Conservation (phyloP, 2,797 vertebrate genomes). For the Poecilia gillii region DNA sequence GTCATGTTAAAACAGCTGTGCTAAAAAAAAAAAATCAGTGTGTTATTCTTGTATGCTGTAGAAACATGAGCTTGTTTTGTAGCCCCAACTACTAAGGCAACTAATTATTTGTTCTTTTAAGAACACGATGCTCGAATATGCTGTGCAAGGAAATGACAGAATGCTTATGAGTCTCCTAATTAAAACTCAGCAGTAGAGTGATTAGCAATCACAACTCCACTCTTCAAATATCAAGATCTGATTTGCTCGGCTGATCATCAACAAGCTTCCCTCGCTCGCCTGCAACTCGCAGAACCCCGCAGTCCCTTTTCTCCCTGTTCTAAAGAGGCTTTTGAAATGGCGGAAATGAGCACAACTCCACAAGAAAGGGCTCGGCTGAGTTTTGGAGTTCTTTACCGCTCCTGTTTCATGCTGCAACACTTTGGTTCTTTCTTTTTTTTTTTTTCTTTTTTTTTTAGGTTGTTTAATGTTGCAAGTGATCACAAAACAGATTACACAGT, state of each 20-base stretch:
- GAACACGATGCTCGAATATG: slow-evolving; percentile 71
- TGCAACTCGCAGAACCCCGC: slow-evolving; percentile 41
- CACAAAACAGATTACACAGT: slow-evolving; percentile 44
- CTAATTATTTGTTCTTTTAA: slow-evolving; percentile 75
- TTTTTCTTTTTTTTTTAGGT: neutral
- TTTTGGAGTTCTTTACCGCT: slow-evolving; percentile 26
- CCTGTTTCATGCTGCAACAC: slow-evolving; percentile 22
- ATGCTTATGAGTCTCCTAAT: slow-evolving; percentile 81
- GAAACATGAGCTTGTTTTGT: slow-evolving; percentile 33
- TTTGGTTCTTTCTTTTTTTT: neutral
- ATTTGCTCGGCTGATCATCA: slow-evolving; percentile 81
- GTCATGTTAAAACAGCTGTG: slow-evolving; percentile 17
- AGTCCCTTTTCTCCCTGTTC: slow-evolving; percentile 39
- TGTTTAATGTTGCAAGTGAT: slow-evolving; percentile 43
- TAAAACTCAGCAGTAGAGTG: slow-evolving; percentile 81
- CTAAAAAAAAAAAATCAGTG: slow-evolving; percentile 18
- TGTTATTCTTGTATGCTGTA: slow-evolving; percentile 17
- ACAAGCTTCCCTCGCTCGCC: slow-evolving; percentile 58
- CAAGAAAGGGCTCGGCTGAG: slow-evolving; percentile 66
- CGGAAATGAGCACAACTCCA: slow-evolving; percentile 83
- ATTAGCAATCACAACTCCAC: slow-evolving; percentile 83
- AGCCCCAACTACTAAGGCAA: slow-evolving; percentile 53
- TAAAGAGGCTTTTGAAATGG: slow-evolving; percentile 83
- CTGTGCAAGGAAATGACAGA: slow-evolving; percentile 72
- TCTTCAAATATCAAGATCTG: slow-evolving; percentile 84